A percentile compares a stretch with the other conserved stretches of the same genome.
Conservation (phyloP, 2,797 vertebrate genomes). For the Alcedo quadribrachys region DNA sequence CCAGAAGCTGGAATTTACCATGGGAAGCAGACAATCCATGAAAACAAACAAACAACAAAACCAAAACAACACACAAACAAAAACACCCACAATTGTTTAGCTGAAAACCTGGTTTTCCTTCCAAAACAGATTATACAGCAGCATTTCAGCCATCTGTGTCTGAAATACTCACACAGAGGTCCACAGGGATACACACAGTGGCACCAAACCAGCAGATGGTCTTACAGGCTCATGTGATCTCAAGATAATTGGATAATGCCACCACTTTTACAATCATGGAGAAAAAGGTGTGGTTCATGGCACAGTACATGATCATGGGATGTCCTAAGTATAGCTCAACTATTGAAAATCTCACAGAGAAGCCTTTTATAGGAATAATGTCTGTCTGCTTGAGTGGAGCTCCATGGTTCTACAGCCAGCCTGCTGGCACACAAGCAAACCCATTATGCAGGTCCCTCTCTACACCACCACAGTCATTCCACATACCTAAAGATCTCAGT, state of each 20-base stretch:
- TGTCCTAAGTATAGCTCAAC: neutral
- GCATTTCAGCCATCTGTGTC: neutral
- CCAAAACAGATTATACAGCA: slow-evolving; percentile 21
- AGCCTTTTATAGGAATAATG: neutral
- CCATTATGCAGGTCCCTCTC: neutral
- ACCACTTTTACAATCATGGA: neutral
- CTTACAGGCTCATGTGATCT: neutral
- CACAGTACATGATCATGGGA: neutral
- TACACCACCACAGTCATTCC: neutral
- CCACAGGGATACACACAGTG: neutral
- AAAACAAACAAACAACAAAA: neutral
- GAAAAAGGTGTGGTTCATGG: neutral
- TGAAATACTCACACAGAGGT: neutral
- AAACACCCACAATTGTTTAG: neutral
- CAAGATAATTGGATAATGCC: neutral
- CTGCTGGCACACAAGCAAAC: neutral
- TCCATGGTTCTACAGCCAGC: neutral
- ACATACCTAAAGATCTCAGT: neutral
- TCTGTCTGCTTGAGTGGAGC: neutral
- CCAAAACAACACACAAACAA: neutral
- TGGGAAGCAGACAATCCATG: slow-evolving; percentile 42
- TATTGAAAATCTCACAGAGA: neutral
- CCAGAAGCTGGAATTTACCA: slow-evolving; percentile 40
- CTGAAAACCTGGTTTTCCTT: slow-evolving; percentile 35
- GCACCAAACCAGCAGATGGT: neutral